phyloP scores from a whole-genome alignment of 2,888 invertebrate genomes.

The Torymus texanus region DNA sequence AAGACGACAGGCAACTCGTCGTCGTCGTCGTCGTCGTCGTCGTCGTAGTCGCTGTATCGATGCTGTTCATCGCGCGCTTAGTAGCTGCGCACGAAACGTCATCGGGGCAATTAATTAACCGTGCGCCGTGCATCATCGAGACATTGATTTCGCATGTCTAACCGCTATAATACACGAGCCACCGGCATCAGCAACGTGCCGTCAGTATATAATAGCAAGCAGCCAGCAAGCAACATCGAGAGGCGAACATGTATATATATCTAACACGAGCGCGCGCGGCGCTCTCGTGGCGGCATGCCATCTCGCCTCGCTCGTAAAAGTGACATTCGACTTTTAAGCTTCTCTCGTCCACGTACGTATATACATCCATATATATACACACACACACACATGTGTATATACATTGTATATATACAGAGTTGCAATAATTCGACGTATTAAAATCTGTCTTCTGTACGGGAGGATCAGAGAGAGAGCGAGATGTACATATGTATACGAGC shows the following conservation, averaged over 20 bases:
- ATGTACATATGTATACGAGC: not conserved
- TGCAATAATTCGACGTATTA: constrained; percentile 49
- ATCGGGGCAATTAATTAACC: constrained; percentile 54
- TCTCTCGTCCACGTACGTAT: not conserved
- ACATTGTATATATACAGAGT: constrained; percentile 3
- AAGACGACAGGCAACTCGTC: constrained; percentile 16
- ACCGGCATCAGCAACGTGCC: not conserved
- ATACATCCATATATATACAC: not conserved
- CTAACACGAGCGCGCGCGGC: too few relatives aligned
- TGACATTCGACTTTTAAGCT: constrained; percentile 22
- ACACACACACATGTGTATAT: not conserved
- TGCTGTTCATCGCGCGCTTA: constrained; percentile 24
- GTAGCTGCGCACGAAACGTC: constrained; percentile 38
- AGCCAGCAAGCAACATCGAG: too few relatives aligned
- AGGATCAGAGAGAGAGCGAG: too few relatives aligned
- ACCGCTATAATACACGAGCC: constrained; percentile 30
- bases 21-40: not conserved
- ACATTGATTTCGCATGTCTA: constrained; percentile 52
- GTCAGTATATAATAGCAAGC: too few relatives aligned
- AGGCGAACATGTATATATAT: too few relatives aligned
- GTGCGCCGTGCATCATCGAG: constrained; percentile 42
- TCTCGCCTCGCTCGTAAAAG: constrained; percentile 40
- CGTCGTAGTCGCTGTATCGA: constrained; percentile 14
- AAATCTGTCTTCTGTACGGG: constrained; percentile 63
- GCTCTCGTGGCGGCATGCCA: not conserved